A percentile compares a stretch with the other conserved stretches of the same genome.
Evolutionary conservation across 92 coral and sea anemone genomes (phyloP).

Genomic region (Nematostella vectensis): DNA sequence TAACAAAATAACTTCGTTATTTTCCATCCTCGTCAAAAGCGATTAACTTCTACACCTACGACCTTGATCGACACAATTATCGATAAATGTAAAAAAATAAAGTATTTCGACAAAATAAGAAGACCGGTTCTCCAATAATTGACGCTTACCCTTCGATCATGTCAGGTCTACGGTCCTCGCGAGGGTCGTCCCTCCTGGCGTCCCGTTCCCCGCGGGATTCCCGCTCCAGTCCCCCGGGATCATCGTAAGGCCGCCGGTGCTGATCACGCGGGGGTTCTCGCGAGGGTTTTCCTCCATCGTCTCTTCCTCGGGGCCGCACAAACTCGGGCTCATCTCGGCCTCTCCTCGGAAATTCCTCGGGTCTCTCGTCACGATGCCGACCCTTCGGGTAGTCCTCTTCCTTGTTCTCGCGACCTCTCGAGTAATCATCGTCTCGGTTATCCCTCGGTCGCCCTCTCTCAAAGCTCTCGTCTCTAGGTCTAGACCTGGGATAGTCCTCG

Average conservation of each 20-base stretch:
- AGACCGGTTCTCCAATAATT: too few species aligned
- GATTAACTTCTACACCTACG: too few species aligned
- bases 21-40: too few species aligned
- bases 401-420: constrained; percentile 36
- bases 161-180: background rate
- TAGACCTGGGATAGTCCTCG: constrained; percentile 23
- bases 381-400: constrained; percentile 36
- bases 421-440: constrained; percentile 41
- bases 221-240: constrained; percentile 22
- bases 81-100: too few species aligned
- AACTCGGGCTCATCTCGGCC: constrained; percentile 46
- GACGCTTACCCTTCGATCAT: background rate
- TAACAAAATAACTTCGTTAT: too few species aligned
- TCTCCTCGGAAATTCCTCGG: constrained; percentile 29
- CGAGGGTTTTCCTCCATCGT: constrained; percentile 26
- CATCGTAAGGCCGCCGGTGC: constrained; percentile 29
- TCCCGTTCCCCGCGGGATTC: constrained; percentile 24
- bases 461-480: constrained; percentile 39
- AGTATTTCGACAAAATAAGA: too few species aligned
- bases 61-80: too few species aligned
- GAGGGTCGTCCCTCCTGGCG: too few species aligned
- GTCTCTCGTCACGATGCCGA: constrained; percentile 35
- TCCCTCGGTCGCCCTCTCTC: constrained; percentile 37
- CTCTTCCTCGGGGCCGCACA: constrained; percentile 36
- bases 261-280: constrained; percentile 32